Conservation (phyloP, 2,797 vertebrate genomes). For the Kryptolebias ocellatus region DNA sequence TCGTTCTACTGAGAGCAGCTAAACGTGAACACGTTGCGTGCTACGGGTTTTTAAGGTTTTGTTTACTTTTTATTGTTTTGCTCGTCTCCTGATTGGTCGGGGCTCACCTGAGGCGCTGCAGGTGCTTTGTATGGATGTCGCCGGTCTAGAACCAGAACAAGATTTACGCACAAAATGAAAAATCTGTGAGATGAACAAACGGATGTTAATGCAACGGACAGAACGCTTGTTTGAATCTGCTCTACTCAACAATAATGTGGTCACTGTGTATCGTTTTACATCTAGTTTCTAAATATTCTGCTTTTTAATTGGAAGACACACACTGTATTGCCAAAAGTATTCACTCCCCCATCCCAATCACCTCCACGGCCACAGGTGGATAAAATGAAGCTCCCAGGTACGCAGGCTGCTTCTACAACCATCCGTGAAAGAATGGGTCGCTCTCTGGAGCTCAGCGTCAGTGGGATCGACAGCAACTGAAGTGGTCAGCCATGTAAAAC, state of each 20-base stretch:
- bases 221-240: conserved; percentile 2
- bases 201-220: conserved; percentile 30
- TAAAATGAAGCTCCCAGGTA: too few species aligned
- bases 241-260: conserved; percentile 1
- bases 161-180: background rate
- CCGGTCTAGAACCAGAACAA: conserved; percentile 5
- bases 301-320: too few species aligned
- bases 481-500: too few species aligned
- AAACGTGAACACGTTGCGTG: too few species aligned
- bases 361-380: too few species aligned
- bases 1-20: too few species aligned
- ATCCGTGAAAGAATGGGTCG: too few species aligned
- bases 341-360: too few species aligned
- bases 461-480: too few species aligned
- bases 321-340: too few species aligned
- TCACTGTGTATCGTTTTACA: background rate
- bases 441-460: too few species aligned
- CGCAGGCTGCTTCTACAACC: too few species aligned
- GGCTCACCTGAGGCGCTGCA: conserved; percentile 8
- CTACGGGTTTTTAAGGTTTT: background rate
- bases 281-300: background rate
- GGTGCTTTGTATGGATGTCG: background rate
- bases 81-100: conserved; percentile 4
- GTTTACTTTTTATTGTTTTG: conserved; percentile 48
- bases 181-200: conserved; percentile 8